Conservation (phyloP, 2,113 vertebrate genomes). For the Pampusana beccarii region DNA sequence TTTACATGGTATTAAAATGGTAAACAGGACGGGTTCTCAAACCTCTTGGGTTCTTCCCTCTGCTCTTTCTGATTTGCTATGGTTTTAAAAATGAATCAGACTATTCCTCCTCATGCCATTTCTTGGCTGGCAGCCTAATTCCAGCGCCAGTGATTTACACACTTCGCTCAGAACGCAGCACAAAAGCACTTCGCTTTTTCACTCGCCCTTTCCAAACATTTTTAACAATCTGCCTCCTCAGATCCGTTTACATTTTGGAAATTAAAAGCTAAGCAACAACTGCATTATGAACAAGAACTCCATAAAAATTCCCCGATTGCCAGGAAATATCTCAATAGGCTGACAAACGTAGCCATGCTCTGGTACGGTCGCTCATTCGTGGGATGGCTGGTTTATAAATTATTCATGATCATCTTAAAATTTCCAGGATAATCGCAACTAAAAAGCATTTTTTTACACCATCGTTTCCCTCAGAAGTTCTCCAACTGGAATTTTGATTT, state of each 20-base stretch:
- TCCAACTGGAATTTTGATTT: not conserved
- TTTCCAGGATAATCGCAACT: slow-evolving; percentile 2
- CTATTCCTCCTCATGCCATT: not conserved
- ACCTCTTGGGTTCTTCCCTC: not conserved
- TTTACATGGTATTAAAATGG: not conserved
- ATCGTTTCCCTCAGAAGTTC: not conserved
- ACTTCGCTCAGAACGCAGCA: not conserved
- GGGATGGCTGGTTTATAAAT: slow-evolving; percentile 11
- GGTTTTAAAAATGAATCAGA: not conserved
- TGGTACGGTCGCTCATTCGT: not conserved
- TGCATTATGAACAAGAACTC: not conserved
- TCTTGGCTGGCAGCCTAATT: not conserved
- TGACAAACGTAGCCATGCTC: not conserved
- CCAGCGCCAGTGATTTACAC: accelerated
- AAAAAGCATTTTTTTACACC: not conserved
- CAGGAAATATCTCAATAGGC: not conserved
- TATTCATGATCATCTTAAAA: slow-evolving; percentile 8
- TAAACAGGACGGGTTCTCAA: not conserved
- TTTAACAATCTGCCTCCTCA: slow-evolving; percentile 4
- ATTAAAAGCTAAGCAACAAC: slow-evolving; percentile 22
- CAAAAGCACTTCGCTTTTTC: not conserved
- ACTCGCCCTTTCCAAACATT: not conserved
- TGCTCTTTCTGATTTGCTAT: accelerated
- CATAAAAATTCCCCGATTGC: not conserved
- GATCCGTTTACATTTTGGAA: slow-evolving; percentile 25